A percentile compares a stretch with the other conserved stretches of the same genome.
phyloP scores from a whole-genome alignment of 1,140 invertebrate species.

The Sarcophaga peregrina region DNA sequence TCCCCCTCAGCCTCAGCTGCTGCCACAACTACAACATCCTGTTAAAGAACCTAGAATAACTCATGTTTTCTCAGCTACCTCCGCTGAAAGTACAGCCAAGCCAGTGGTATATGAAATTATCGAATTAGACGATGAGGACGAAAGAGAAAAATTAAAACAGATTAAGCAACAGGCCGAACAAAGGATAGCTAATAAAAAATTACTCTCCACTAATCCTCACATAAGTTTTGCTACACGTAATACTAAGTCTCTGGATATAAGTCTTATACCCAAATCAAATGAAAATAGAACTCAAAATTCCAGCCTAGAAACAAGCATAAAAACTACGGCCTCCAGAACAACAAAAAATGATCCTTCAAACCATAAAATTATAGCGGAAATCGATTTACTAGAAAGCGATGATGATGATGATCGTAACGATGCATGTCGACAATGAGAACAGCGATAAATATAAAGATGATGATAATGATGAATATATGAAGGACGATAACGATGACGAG shows the following conservation, averaged over 20 bases:
- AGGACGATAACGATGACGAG: neutral
- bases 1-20: neutral
- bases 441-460: conserved; percentile 10
- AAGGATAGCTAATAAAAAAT: neutral
- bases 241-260: conserved; percentile 39
- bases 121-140: conserved; percentile 56
- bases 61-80: neutral
- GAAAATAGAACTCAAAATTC: neutral
- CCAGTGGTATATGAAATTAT: conserved; percentile 51
- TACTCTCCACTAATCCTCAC: neutral
- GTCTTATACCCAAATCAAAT: conserved; percentile 42
- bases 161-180: conserved; percentile 44
- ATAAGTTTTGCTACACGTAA: neutral
- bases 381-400: conserved; percentile 58
- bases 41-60: neutral
- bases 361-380: conserved; percentile 55
- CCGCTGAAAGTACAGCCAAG: neutral
- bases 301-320: neutral
- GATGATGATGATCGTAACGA: conserved; percentile 51
- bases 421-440: neutral
- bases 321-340: neutral
- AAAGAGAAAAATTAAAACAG: conserved; percentile 38
- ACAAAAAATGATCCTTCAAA: conserved; percentile 34
- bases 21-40: neutral
- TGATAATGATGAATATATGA: neutral